These are phyloP conservation scores for Vanessa tameamea DNA, from an alignment of 1,140 invertebrate species.

Conservation along the genomic window DNA sequence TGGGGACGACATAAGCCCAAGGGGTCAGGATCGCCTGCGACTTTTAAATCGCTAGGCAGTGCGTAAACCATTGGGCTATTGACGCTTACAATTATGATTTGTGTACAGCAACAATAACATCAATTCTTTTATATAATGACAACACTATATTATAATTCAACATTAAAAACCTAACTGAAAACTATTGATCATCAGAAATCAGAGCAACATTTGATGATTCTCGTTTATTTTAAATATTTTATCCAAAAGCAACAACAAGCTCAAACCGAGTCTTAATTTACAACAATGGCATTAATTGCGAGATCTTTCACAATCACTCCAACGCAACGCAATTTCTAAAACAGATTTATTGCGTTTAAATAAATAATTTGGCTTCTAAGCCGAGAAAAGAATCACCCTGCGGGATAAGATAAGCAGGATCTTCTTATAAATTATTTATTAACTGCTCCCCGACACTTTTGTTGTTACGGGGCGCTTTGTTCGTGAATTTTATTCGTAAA, in stretches of 20 bases:
- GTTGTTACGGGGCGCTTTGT: conserved; percentile 43
- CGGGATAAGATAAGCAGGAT: conserved; percentile 45
- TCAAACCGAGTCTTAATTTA: background rate
- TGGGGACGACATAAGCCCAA: too few relatives aligned
- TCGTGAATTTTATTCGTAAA: conserved; percentile 41
- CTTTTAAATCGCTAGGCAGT: too few relatives aligned
- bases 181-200: too few relatives aligned
- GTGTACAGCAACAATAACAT: too few relatives aligned
- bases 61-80: too few relatives aligned
- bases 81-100: too few relatives aligned
- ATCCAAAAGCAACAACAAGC: background rate
- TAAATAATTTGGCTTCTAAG: conserved; percentile 39
- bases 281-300: background rate
- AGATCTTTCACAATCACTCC: conserved; percentile 11
- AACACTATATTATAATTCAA: too few relatives aligned
- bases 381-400: conserved; percentile 41
- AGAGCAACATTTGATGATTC: too few relatives aligned
- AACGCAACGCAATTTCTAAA: conserved; percentile 13
- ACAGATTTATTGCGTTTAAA: conserved; percentile 36
- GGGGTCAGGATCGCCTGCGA: too few relatives aligned
- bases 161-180: too few relatives aligned
- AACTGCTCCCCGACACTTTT: conserved; percentile 46
- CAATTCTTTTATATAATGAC: too few relatives aligned
- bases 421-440: conserved; percentile 56
- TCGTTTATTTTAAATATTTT: background rate